Percentiles rank a stretch among this genome's conserved stretches.
Conservation (phyloP, 1,140 invertebrate species). For the Calephelis nemesis region DNA sequence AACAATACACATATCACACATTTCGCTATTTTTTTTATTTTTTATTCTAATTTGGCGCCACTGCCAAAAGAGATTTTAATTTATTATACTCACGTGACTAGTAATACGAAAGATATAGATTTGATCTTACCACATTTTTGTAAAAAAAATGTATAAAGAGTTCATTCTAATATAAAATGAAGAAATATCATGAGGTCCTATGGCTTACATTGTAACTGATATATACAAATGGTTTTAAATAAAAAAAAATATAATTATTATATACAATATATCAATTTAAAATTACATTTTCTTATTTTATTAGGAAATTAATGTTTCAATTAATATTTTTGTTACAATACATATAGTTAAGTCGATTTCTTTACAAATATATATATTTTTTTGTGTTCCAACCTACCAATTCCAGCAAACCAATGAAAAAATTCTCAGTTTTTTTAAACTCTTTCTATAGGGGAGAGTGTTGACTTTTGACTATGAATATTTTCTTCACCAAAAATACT, state of each 20-base stretch:
- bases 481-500: too few relatives aligned
- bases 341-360: not conserved
- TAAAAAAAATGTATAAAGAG: conserved; percentile 44
- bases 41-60: conserved; percentile 45
- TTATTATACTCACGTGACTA: conserved; percentile 57
- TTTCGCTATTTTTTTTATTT: conserved; percentile 37
- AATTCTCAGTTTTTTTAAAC: too few relatives aligned
- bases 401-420: too few relatives aligned
- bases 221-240: conserved; percentile 37
- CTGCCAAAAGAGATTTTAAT: conserved; percentile 36
- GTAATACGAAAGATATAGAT: conserved; percentile 41
- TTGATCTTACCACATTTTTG: conserved; percentile 46
- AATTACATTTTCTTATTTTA: conserved; percentile 3
- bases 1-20: conserved; percentile 15
- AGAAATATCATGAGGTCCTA: conserved; percentile 42
- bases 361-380: too few relatives aligned
- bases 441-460: too few relatives aligned
- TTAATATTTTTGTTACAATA: not conserved
- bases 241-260: not conserved
- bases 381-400: too few relatives aligned
- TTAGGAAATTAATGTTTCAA: conserved; percentile 8
- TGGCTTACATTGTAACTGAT: conserved; percentile 28
- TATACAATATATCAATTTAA: conserved; percentile 5
- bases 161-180: conserved; percentile 27
- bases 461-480: too few relatives aligned